A percentile compares a stretch with the other conserved stretches of the same genome.
phyloP scores from a whole-genome alignment of 2,888 invertebrate genomes.

The Scaptomyza tumidula region DNA sequence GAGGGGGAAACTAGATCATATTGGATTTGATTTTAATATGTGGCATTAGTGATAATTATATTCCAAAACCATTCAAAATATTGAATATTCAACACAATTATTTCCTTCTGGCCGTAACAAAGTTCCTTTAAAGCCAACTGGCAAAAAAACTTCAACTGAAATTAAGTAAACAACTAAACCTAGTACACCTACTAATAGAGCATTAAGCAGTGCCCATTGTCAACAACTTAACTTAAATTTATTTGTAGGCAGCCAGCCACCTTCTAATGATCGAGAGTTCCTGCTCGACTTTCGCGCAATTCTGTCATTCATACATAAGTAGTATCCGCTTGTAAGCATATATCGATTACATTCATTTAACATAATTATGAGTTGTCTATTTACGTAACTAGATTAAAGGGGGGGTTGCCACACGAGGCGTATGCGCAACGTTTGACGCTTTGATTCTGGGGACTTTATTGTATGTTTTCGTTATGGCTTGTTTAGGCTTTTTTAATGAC shows the following conservation, averaged over 20 bases:
- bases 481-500: conserved; percentile 73
- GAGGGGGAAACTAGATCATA: not conserved
- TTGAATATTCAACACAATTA: not conserved
- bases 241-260: conserved; percentile 23
- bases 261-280: conserved; percentile 27
- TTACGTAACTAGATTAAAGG: too few relatives aligned
- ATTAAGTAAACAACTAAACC: not conserved
- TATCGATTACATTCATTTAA: conserved; percentile 27
- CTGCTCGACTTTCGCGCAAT: conserved; percentile 36
- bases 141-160: too few relatives aligned
- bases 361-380: conserved; percentile 7
- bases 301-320: not conserved
- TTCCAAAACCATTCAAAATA: not conserved
- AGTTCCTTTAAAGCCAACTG: not conserved
- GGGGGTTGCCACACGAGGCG: conserved; percentile 40
- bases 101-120: not conserved
- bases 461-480: conserved; percentile 47
- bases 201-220: not conserved
- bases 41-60: not conserved
- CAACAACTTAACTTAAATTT: not conserved
- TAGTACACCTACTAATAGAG: conserved; percentile 9
- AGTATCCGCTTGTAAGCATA: conserved; percentile 31
- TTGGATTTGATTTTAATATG: too few relatives aligned
- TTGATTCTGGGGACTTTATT: conserved; percentile 30
- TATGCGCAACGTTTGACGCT: conserved; percentile 44